Percentiles rank a stretch among this genome's conserved stretches.
Conservation (phyloP, 2,113 vertebrate genomes). For the Tragelaphus imberbis region DNA sequence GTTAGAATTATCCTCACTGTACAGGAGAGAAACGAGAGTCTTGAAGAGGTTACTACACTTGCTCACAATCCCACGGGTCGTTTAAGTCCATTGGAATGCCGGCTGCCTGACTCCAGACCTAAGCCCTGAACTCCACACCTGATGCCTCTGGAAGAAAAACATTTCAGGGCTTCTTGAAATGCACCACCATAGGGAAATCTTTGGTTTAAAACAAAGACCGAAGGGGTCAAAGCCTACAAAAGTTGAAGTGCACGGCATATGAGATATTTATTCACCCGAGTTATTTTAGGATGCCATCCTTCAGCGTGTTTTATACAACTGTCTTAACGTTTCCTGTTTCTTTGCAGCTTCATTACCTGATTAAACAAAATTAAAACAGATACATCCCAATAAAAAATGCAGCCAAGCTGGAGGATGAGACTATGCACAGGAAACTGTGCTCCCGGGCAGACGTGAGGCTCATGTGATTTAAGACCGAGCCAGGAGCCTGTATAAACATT, state of each 20-base stretch:
- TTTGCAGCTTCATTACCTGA: conserved; percentile 11
- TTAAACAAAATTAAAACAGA: conserved; percentile 43
- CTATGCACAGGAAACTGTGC: neutral
- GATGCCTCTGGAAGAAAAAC: neutral
- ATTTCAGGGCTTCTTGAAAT: neutral
- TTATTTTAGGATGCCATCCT: conserved; percentile 43
- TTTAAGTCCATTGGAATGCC: neutral
- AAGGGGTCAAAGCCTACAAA: neutral
- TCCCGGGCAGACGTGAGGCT: neutral
- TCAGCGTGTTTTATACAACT: conserved; percentile 24
- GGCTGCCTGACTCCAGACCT: neutral
- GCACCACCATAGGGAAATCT: neutral
- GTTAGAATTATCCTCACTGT: neutral
- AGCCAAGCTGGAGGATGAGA: neutral
- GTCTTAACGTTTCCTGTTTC: conserved; percentile 48
- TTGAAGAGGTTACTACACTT: neutral
- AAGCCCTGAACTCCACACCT: neutral
- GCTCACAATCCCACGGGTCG: neutral
- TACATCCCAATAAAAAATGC: neutral
- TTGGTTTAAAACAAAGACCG: neutral
- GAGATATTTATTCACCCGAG: neutral
- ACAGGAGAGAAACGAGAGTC: neutral
- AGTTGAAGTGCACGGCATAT: neutral
- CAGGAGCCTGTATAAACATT: neutral
- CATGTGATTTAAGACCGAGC: neutral